phyloP scores from a whole-genome alignment of 2,888 invertebrate genomes.

The Vesta saturnalis region DNA sequence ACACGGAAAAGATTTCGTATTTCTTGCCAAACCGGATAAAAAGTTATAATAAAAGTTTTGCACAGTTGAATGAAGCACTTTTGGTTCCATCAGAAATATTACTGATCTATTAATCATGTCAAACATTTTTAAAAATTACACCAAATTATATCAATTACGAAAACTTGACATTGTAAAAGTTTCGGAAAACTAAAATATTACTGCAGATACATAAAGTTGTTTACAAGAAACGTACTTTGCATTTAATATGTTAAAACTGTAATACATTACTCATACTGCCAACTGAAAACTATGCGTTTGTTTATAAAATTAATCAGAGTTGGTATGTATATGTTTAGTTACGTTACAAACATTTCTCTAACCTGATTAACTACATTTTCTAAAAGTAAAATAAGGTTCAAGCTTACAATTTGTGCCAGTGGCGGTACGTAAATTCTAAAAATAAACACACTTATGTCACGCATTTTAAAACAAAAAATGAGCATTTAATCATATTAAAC shows the following conservation, averaged over 20 bases:
- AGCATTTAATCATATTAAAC: too few relatives aligned
- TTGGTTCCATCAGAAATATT: neutral
- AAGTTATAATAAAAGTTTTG: constrained; percentile 1
- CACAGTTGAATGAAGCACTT: constrained; percentile 1
- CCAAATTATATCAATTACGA: constrained; percentile 1
- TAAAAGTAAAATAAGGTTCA: too few relatives aligned
- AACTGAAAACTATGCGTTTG: too few relatives aligned
- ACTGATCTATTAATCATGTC: neutral
- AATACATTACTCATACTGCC: neutral
- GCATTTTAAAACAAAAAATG: too few relatives aligned
- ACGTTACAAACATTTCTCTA: too few relatives aligned
- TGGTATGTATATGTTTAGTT: too few relatives aligned
- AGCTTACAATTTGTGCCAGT: too few relatives aligned
- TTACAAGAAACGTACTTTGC: too few relatives aligned
- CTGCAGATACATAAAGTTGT: neutral
- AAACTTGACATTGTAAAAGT: neutral
- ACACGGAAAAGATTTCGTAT: neutral
- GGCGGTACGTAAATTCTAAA: too few relatives aligned
- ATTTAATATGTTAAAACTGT: neutral
- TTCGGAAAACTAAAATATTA: neutral
- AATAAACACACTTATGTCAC: too few relatives aligned
- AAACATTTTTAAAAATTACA: neutral
- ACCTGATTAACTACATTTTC: too few relatives aligned
- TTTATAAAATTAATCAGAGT: too few relatives aligned
- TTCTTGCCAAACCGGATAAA: neutral